These are phyloP conservation scores for Vireo altiloquus DNA, from an alignment of 2,113 vertebrate genomes.

Conservation along the genomic window DNA sequence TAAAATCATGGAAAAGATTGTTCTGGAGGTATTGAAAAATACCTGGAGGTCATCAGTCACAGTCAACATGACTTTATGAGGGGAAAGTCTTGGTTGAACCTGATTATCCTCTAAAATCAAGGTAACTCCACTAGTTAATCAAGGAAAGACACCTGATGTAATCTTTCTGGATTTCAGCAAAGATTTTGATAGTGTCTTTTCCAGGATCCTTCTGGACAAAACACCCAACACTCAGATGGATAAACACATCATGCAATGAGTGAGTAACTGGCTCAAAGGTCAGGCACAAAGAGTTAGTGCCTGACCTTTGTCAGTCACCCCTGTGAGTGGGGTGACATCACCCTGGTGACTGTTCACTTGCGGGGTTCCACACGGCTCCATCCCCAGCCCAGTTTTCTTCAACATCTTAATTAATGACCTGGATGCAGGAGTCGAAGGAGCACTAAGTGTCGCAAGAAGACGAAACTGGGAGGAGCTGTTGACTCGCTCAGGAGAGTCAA, in stretches of 20 bases:
- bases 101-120: neutral
- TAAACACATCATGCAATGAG: neutral
- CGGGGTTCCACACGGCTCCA: neutral
- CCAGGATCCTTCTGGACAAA: too few species aligned
- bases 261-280: neutral
- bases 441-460: neutral
- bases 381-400: neutral
- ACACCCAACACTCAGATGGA: neutral
- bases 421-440: neutral
- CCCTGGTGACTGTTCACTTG: neutral
- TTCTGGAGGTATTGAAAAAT: neutral
- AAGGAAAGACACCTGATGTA: neutral
- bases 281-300: neutral
- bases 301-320: too few species aligned
- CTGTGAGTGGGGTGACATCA: neutral
- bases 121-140: neutral
- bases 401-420: neutral
- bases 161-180: neutral
- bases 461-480: neutral
- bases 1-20: neutral
- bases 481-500: rapidly evolving
- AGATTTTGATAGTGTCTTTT: neutral
- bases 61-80: neutral
- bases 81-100: neutral
- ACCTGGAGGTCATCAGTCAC: neutral